These are phyloP conservation scores for Pyralis farinalis DNA, from an alignment of 2,888 invertebrate genomes.

Conservation along the genomic window DNA sequence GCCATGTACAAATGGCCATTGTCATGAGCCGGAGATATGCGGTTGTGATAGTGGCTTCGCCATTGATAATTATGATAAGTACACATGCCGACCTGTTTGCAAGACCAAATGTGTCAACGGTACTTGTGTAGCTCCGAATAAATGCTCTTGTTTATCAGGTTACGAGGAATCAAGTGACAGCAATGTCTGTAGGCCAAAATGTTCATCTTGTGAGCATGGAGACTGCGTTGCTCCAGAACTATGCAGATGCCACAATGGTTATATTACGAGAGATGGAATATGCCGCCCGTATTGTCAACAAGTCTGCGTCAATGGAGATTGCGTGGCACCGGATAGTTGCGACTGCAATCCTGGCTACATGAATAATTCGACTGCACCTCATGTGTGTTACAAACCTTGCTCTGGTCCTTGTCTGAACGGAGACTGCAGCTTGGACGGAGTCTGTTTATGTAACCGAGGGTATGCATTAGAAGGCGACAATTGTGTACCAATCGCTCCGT, in stretches of 20 bases:
- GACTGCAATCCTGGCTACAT: constrained; percentile 14
- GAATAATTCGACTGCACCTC: constrained; percentile 20
- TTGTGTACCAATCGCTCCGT: constrained; percentile 33
- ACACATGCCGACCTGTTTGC: constrained; percentile 25
- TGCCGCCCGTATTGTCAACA: constrained; percentile 38
- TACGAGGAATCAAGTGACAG: constrained; percentile 17
- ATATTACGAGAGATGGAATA: constrained; percentile 16
- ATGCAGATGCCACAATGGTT: constrained; percentile 34
- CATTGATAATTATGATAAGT: constrained; percentile 13
- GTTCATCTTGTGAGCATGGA: constrained; percentile 33
- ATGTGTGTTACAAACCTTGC: constrained; percentile 39
- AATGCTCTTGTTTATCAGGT: constrained; percentile 28
- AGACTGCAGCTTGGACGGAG: constrained; percentile 32
- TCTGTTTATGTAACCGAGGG: constrained; percentile 35
- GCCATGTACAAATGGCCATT: constrained; percentile 42
- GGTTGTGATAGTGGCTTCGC: constrained; percentile 5
- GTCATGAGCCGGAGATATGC: constrained; percentile 3
- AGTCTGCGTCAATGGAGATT: constrained; percentile 36
- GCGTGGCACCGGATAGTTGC: constrained; percentile 17
- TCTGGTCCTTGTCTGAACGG: constrained; percentile 35
- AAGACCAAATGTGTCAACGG: constrained; percentile 25
- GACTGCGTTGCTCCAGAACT: constrained; percentile 38
- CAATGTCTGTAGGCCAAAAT: constrained; percentile 21
- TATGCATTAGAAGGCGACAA: constrained; percentile 30
- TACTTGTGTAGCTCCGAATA: constrained; percentile 27